Conservation (phyloP, 2,888 invertebrate species). For the Athripsodes cinereus region DNA sequence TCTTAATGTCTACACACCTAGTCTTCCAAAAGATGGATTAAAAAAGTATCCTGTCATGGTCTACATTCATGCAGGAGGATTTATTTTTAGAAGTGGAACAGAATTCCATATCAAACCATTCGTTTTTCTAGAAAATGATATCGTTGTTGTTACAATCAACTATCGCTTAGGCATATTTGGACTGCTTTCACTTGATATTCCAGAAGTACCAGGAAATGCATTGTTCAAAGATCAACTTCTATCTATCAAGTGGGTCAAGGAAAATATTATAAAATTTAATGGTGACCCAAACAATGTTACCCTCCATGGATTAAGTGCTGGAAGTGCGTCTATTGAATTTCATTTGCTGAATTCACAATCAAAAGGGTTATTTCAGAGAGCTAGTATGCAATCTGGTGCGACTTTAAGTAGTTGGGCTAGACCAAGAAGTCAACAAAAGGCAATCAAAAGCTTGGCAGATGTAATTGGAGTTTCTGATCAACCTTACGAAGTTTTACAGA, state of each 20-base stretch:
- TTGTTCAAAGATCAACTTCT: slow-evolving; percentile 22
- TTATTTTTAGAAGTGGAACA: slow-evolving; percentile 27
- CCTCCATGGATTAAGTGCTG: slow-evolving; percentile 22
- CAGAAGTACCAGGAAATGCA: slow-evolving; percentile 20
- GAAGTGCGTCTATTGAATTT: slow-evolving; percentile 21
- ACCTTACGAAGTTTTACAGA: background rate
- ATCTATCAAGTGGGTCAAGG: slow-evolving; percentile 21
- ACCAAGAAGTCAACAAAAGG: slow-evolving; percentile 29
- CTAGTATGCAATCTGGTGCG: slow-evolving; percentile 21
- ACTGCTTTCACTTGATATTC: slow-evolving; percentile 24
- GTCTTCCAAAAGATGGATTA: slow-evolving; percentile 7
- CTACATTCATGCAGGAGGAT: slow-evolving; percentile 32
- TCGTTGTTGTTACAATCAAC: slow-evolving; percentile 32
- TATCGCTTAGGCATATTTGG: slow-evolving; percentile 30
- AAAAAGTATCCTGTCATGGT: slow-evolving; percentile 16
- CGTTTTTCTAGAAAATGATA: slow-evolving; percentile 25
- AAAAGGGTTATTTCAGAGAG: slow-evolving; percentile 18
- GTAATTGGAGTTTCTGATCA: background rate
- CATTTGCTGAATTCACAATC: slow-evolving; percentile 19
- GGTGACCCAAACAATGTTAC: slow-evolving; percentile 22
- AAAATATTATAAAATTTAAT: slow-evolving; percentile 18
- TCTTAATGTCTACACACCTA: slow-evolving; percentile 28
- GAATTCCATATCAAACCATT: slow-evolving; percentile 28
- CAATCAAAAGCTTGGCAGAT: background rate
- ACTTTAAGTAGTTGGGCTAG: slow-evolving; percentile 30